Evolutionary conservation across 2,888 invertebrate species (phyloP).

Genomic region (Buathra laborator): DNA sequence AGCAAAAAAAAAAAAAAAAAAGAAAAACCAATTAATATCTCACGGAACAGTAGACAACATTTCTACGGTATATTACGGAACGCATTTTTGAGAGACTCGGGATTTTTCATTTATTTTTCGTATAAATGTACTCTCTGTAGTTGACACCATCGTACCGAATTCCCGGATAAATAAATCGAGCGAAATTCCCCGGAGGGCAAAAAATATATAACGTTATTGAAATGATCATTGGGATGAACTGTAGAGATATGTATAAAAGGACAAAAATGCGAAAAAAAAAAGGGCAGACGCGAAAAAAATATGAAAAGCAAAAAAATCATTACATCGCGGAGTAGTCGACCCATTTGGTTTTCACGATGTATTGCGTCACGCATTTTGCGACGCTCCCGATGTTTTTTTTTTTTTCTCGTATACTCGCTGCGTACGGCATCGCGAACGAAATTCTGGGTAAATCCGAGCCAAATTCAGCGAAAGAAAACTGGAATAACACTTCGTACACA

Average conservation of each 20-base stretch:
- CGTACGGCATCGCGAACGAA: conserved; percentile 38
- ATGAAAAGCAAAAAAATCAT: background rate
- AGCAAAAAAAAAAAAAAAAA: background rate
- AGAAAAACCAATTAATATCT: background rate
- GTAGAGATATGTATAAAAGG: too few species aligned
- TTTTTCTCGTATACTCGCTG: conserved; percentile 4
- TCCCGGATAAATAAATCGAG: too few species aligned
- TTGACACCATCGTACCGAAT: too few species aligned
- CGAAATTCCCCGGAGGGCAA: too few species aligned
- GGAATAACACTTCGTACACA: conserved; percentile 31
- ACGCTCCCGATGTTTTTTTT: background rate
- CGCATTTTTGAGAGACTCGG: too few species aligned
- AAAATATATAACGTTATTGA: too few species aligned
- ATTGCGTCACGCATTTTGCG: conserved; percentile 2
- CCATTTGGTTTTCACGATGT: background rate
- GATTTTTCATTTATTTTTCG: too few species aligned
- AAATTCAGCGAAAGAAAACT: conserved; percentile 29
- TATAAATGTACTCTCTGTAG: too few species aligned
- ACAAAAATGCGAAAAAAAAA: too few species aligned
- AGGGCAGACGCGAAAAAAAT: background rate
- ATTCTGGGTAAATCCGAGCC: conserved; percentile 40
- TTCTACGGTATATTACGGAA: background rate
- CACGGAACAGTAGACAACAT: background rate
- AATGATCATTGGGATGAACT: too few species aligned
- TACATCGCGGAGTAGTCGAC: background rate